phyloP scores from a whole-genome alignment of 2,113 vertebrate species.

The Passer montanus region DNA sequence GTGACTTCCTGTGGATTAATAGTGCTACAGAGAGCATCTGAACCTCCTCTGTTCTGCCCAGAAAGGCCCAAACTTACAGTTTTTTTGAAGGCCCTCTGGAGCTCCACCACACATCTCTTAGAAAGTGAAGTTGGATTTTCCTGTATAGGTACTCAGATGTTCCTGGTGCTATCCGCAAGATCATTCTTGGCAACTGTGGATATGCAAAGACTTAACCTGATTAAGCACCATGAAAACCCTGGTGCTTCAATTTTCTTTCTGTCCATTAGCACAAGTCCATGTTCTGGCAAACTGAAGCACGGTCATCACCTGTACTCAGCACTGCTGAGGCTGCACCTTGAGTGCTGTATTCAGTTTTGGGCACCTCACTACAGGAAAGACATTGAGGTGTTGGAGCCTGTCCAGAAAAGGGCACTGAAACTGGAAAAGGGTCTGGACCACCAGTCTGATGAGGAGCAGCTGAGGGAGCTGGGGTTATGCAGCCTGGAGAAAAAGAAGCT shows the following conservation, averaged over 20 bases:
- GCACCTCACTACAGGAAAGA: not conserved
- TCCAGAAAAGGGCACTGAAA: not conserved
- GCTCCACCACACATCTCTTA: not conserved
- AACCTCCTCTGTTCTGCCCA: not conserved
- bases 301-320: not conserved
- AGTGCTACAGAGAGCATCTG: not conserved
- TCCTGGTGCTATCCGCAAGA: not conserved
- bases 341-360: not conserved
- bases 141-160: not conserved
- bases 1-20: not conserved
- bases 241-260: not conserved
- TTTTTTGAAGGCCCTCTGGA: not conserved
- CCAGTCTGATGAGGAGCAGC: not conserved
- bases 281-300: not conserved
- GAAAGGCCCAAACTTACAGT: not conserved
- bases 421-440: not conserved
- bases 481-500: not conserved
- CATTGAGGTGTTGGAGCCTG: not conserved
- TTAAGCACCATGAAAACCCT: not conserved
- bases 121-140: not conserved
- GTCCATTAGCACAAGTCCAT: not conserved
- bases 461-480: not conserved
- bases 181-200: not conserved
- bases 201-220: not conserved
- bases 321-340: rapidly evolving